Conservation (phyloP, 2,113 vertebrate species). For the Phylloscopus trochilus region DNA sequence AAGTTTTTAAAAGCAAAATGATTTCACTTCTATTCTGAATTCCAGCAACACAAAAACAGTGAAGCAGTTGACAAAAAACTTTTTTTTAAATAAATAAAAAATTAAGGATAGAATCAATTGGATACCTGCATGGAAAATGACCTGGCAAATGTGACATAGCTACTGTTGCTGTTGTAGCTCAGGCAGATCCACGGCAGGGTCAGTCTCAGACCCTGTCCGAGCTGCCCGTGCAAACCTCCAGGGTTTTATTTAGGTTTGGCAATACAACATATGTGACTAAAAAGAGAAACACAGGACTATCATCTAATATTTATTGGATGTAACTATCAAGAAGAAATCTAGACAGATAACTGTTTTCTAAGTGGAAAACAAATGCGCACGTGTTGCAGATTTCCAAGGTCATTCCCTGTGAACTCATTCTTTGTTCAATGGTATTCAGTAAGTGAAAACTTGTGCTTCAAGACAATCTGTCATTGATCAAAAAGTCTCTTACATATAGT, state of each 20-base stretch:
- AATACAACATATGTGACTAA: background rate
- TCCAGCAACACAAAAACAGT: background rate
- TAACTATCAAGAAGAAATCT: background rate
- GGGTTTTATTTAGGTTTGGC: background rate
- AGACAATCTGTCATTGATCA: background rate
- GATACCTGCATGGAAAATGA: background rate
- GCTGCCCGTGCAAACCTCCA: background rate
- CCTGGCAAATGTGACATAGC: background rate
- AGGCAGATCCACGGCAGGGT: background rate
- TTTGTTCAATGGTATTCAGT: background rate
- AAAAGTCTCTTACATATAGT: background rate
- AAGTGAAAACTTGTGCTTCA: background rate
- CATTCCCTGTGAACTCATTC: background rate
- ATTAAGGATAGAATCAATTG: background rate
- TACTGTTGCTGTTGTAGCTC: background rate
- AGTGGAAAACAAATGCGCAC: background rate
- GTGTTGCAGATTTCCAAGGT: background rate
- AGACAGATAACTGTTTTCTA: background rate
- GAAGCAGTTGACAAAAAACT: background rate
- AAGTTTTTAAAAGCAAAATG: background rate
- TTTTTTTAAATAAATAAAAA: background rate
- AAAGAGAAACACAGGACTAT: background rate
- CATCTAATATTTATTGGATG: background rate
- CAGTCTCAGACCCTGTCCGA: background rate
- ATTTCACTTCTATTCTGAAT: background rate